phyloP scores from a whole-genome alignment of 2,797 vertebrate genomes.

The Eleutherodactylus coqui region DNA sequence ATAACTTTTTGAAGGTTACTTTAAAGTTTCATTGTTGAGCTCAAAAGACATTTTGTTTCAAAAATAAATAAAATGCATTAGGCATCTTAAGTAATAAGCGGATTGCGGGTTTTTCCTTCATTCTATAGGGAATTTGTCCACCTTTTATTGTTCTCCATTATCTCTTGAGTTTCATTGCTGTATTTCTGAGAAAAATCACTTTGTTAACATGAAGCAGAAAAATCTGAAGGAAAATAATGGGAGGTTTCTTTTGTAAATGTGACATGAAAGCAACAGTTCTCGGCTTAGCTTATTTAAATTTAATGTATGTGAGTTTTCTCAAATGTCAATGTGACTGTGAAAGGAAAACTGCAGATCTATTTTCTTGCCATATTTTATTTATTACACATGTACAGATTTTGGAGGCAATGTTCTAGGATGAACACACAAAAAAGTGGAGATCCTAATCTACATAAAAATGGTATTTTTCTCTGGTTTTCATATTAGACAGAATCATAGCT shows the following conservation, averaged over 20 bases:
- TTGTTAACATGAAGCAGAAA: slow-evolving; percentile 59
- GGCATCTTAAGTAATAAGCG: slow-evolving; percentile 62
- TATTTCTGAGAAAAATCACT: slow-evolving; percentile 60
- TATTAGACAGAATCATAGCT: background rate
- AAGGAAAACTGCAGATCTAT: background rate
- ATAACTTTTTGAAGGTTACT: slow-evolving; percentile 80
- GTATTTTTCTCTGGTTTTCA: background rate
- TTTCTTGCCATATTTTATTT: slow-evolving; percentile 2
- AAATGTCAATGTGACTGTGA: background rate
- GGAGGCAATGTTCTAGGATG: background rate
- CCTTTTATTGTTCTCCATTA: slow-evolving; percentile 63
- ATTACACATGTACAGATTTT: background rate
- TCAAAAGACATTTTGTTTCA: slow-evolving; percentile 67
- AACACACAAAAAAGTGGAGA: background rate
- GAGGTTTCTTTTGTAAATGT: slow-evolving; percentile 29
- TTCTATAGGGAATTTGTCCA: slow-evolving; percentile 40
- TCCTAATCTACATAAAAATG: background rate
- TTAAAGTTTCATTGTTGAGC: slow-evolving; percentile 74
- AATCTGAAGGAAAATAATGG: slow-evolving; percentile 12
- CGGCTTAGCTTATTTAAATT: slow-evolving; percentile 38
- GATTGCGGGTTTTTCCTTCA: slow-evolving; percentile 51
- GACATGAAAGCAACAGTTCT: slow-evolving; percentile 48
- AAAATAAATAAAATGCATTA: slow-evolving; percentile 65
- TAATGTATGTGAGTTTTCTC: background rate
- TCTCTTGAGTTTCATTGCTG: slow-evolving; percentile 49